phyloP scores from a whole-genome alignment of 2,888 invertebrate species.

The Brachypalpus laphriformis region DNA sequence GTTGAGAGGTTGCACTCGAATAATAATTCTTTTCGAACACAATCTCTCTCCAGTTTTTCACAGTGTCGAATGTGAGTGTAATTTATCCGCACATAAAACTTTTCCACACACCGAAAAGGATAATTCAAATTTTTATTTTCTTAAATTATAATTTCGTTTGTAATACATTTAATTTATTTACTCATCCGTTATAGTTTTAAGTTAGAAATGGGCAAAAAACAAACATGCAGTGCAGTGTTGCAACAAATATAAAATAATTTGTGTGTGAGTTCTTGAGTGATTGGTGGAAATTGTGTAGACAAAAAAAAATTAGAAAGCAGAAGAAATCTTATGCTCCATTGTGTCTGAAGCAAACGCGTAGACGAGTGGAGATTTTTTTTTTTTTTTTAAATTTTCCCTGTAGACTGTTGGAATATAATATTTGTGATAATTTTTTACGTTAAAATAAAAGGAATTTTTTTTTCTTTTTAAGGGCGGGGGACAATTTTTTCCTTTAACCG shows the following conservation, averaged over 20 bases:
- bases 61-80: slow-evolving; percentile 63
- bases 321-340: slow-evolving; percentile 30
- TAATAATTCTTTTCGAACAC: slow-evolving; percentile 37
- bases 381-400: slow-evolving; percentile 11
- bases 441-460: slow-evolving; percentile 13
- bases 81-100: slow-evolving; percentile 40
- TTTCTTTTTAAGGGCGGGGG: slow-evolving; percentile 31
- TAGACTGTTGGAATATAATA: slow-evolving; percentile 15
- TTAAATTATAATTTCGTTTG: slow-evolving; percentile 39
- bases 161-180: slow-evolving; percentile 53
- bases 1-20: slow-evolving; percentile 57
- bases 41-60: slow-evolving; percentile 55
- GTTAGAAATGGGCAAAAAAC: slow-evolving; percentile 43
- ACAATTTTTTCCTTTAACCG: slow-evolving; percentile 26
- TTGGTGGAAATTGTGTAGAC: slow-evolving; percentile 43
- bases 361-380: slow-evolving; percentile 7
- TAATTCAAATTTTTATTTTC: slow-evolving; percentile 17
- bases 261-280: slow-evolving; percentile 32
- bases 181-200: slow-evolving; percentile 40
- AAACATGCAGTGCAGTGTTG: slow-evolving; percentile 50
- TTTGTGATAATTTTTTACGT: slow-evolving; percentile 23
- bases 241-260: slow-evolving; percentile 19
- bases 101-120: slow-evolving; percentile 42
- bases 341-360: slow-evolving; percentile 3
- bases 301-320: slow-evolving; percentile 50